Base-by-base conservation (phyloP, 2,797 vertebrate species). In the Chlorospingus semifuscus region DNA sequence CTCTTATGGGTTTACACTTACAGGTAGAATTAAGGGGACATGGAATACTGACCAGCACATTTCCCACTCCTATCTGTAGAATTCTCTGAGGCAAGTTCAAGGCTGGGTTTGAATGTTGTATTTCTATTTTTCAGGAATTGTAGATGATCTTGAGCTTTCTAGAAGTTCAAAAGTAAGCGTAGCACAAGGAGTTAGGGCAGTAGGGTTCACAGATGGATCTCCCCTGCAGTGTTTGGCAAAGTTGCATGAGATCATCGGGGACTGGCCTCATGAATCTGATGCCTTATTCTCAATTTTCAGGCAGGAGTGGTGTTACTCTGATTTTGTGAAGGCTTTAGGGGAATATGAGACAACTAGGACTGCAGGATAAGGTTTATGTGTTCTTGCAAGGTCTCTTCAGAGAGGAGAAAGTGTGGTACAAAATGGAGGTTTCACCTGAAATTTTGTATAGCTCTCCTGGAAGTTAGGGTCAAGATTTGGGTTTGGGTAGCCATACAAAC, bases 1-100 rank as follows among this genome's bases (percentile, higher is more conserved):
- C 11, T 61, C 19, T 42, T 37, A 34, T 0, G 0, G 23, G 20
- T 3, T 66, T 66, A 17, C 4, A 30, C 12, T 52, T 60, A 41
- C 27, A 53, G 56, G 8, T 7, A 44, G 32, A 52, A 30, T 37
- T 46, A 46, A 26, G 3, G 15, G 10, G 2, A 23, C 10, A 5
- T 36, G 49, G 37, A 82, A 71, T 87, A 66, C 36, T 63, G 53
- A 61, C 7, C 47, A 61, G 27, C 11, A 39, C 21, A n/a, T 66
- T 75, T 92, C 37, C 46, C 13, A 32, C 37, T 50, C 41, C 12
- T 15, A 7, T 39, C 29, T 71, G n/a, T 47, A 76, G 37, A 11
- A 68, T 17, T 27, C 10, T 63, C 17, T 71, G 44, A 64, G 23
- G 13, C 32, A 79, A 85, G 4, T 30, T 52, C 44, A 83, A 52